Evolutionary conservation across 1,140 invertebrate genomes (phyloP).

Genomic region (Schlechtendalia chinensis): DNA sequence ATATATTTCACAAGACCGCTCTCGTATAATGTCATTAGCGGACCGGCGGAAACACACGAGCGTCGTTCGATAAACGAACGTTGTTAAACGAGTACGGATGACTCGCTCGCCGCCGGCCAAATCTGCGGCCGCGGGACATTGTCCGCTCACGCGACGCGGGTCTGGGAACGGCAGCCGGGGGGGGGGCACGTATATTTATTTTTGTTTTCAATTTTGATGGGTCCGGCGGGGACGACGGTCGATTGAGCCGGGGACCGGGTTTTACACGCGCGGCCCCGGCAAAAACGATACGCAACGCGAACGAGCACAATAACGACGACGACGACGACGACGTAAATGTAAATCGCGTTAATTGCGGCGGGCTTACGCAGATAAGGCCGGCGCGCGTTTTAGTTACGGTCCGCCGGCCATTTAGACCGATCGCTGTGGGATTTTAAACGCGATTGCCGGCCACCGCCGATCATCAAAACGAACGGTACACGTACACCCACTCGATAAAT

Average conservation of each 20-base stretch:
- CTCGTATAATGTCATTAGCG: no score
- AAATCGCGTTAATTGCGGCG: constrained; percentile 36
- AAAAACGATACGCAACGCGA: constrained; percentile 42
- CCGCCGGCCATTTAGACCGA: constrained; percentile 18
- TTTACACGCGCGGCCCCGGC: not conserved
- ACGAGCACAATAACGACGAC: not conserved
- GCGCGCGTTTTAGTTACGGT: constrained; percentile 7
- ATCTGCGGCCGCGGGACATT: no score
- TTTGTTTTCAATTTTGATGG: constrained; percentile 21
- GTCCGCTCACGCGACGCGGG: no score
- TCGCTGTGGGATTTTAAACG: constrained; percentile 16
- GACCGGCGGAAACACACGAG: no score
- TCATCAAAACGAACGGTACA: no score
- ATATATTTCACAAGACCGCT: no score
- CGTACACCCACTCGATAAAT: constrained; percentile 11
- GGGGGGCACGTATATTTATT: not conserved
- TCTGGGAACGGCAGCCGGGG: no score
- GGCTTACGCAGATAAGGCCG: constrained; percentile 28
- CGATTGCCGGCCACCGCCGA: no score
- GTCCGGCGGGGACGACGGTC: not conserved
- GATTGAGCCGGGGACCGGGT: not conserved
- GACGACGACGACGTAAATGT: constrained; percentile 19
- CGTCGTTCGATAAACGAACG: no score
- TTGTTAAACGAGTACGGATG: no score
- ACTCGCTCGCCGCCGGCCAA: no score